Percentiles rank a stretch among this genome's conserved stretches.
Evolutionary conservation across 1,140 invertebrate species (phyloP).

Genomic region (Leptestheria dahalacensis): DNA sequence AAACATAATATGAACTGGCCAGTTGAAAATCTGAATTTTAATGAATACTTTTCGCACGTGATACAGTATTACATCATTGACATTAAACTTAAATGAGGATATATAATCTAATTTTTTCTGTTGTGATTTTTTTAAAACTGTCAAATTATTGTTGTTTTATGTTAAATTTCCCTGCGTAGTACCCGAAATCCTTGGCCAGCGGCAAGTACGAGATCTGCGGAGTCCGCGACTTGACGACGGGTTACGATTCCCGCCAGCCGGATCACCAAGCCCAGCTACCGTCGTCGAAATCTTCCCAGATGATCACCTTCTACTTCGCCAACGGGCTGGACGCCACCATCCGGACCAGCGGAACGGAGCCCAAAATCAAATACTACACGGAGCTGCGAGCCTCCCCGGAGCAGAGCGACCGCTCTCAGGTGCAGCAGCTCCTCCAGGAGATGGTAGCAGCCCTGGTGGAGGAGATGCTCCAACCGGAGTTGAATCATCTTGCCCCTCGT

Average conservation of each 20-base stretch:
- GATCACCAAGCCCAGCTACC: slow-evolving; percentile 62
- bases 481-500: slow-evolving; percentile 46
- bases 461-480: slow-evolving; percentile 63
- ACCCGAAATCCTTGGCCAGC: slow-evolving; percentile 49
- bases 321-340: slow-evolving; percentile 77
- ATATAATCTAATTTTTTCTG: slow-evolving; percentile 1
- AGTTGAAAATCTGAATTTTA: no score
- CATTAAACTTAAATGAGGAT: not conserved
- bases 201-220: slow-evolving; percentile 54
- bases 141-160: no score
- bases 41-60: no score
- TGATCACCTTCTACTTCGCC: slow-evolving; percentile 90
- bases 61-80: not conserved
- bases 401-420: slow-evolving; percentile 33
- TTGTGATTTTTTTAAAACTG: not conserved
- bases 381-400: slow-evolving; percentile 61
- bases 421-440: slow-evolving; percentile 28
- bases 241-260: slow-evolving; percentile 59
- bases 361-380: slow-evolving; percentile 95
- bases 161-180: no score
- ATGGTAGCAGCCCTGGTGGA: slow-evolving; percentile 62
- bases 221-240: slow-evolving; percentile 76
- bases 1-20: no score
- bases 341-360: slow-evolving; percentile 94
- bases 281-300: slow-evolving; percentile 60